Conservation (phyloP, 2,113 vertebrate species). For the Emydocephalus ijimae region DNA sequence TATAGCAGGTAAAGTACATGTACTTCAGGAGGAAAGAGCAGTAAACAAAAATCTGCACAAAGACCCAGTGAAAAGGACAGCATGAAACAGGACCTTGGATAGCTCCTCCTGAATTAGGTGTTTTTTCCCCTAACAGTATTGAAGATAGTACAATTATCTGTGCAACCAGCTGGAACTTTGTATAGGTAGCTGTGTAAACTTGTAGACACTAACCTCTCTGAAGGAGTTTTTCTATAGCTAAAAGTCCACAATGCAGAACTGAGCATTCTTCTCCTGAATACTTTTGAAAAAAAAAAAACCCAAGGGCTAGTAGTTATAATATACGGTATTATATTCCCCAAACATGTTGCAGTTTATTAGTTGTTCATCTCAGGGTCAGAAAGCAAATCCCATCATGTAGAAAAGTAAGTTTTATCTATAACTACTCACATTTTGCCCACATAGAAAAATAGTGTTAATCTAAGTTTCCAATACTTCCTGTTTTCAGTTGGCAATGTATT, state of each 20-base stretch:
- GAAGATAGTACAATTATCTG: neutral
- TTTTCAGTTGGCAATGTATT: neutral
- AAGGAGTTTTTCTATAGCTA: neutral
- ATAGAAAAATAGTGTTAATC: neutral
- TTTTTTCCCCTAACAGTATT: neutral
- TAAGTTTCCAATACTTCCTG: neutral
- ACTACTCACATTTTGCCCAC: neutral
- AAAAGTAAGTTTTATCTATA: neutral
- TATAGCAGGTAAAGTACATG: neutral
- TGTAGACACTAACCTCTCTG: neutral
- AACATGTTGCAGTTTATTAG: neutral
- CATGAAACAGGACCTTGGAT: neutral
- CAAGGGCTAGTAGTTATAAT: neutral
- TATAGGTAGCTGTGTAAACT: neutral
- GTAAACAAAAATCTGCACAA: neutral
- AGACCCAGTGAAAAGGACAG: neutral
- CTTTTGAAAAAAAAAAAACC: neutral
- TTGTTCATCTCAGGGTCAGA: neutral
- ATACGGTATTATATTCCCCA: neutral
- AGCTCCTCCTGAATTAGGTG: neutral
- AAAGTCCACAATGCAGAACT: neutral
- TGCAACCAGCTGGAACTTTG: neutral
- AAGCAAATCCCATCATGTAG: neutral
- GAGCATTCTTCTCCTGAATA: neutral
- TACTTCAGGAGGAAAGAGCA: neutral